Percentiles rank a stretch among this genome's conserved stretches.
phyloP scores from a whole-genome alignment of 2,113 vertebrate species.

The Serinus canaria region DNA sequence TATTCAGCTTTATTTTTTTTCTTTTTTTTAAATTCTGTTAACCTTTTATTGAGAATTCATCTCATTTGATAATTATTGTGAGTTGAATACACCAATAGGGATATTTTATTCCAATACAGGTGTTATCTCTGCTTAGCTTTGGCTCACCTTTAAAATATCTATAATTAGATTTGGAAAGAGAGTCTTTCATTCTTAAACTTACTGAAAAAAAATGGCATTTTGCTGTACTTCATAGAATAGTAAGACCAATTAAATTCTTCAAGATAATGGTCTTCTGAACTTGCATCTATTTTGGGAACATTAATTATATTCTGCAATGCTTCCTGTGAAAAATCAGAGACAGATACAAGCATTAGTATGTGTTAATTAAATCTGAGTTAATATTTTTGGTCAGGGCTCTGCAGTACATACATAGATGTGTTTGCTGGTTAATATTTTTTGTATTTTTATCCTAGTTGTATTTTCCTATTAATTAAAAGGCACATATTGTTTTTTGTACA shows the following conservation, averaged over 20 bases:
- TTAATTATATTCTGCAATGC: neutral
- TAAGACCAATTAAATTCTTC: slow-evolving; percentile 35
- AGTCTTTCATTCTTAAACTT: neutral
- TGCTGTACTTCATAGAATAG: neutral
- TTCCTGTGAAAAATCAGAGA: slow-evolving; percentile 39
- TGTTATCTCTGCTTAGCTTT: neutral
- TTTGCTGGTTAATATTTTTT: neutral
- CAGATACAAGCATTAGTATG: neutral
- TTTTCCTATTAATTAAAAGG: neutral
- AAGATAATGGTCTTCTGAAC: slow-evolving; percentile 6
- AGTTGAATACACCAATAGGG: neutral
- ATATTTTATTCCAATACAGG: neutral
- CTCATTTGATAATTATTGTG: neutral
- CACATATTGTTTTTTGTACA: neutral
- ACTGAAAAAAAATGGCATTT: neutral
- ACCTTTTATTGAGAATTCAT: neutral
- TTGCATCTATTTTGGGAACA: slow-evolving; percentile 35
- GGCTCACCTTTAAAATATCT: slow-evolving; percentile 23
- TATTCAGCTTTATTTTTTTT: neutral
- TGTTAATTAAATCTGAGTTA: slow-evolving; percentile 13
- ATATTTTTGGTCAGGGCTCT: neutral
- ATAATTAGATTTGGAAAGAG: slow-evolving; percentile 17
- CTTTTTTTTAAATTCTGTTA: neutral
- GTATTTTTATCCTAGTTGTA: neutral
- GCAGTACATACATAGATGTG: neutral